phyloP scores from a whole-genome alignment of 2,888 invertebrate species.

The Ditylenchus weischeri region DNA sequence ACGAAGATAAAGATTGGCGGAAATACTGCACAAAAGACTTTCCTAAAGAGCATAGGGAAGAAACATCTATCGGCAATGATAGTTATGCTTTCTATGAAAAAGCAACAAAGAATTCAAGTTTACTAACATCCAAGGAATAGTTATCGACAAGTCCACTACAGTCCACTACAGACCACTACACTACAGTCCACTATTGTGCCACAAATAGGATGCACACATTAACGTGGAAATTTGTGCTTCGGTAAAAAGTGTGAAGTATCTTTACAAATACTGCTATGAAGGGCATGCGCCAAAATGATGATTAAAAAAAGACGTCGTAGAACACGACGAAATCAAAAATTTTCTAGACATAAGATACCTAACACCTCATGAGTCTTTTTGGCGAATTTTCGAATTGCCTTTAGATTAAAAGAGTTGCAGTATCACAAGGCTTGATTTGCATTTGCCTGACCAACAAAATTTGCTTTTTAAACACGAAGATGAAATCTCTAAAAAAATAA shows the following conservation, averaged over 20 bases:
- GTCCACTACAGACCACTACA: too few species aligned
- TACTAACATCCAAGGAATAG: constrained; percentile 33
- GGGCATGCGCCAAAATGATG: constrained; percentile 32
- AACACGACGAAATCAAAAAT: constrained; percentile 52
- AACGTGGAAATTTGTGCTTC: constrained; percentile 61
- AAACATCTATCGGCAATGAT: constrained; percentile 25
- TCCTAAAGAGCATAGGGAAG: constrained; percentile 28
- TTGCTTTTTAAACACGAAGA: constrained; percentile 14
- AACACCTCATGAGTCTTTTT: constrained; percentile 54
- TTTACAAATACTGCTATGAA: constrained; percentile 57
- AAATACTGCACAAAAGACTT: constrained; percentile 20
- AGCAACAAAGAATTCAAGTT: constrained; percentile 28
- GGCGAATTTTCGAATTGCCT: constrained; percentile 48
- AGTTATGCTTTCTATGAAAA: constrained; percentile 29
- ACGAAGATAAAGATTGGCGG: constrained; percentile 21
- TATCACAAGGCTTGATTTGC: constrained; percentile 28
- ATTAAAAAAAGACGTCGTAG: constrained; percentile 14
- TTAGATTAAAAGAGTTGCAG: constrained; percentile 25
- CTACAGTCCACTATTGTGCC: constrained; percentile 43
- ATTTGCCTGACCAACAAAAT: constrained; percentile 31
- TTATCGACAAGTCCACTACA: too few species aligned
- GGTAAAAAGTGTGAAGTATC: constrained; percentile 53
- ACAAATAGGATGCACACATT: constrained; percentile 58
- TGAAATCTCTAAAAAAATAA: constrained; percentile 3
- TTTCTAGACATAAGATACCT: constrained; percentile 56